These are phyloP conservation scores for Acanthurus leucopareius DNA, from an alignment of 2,797 vertebrate species.

Conservation along the genomic window DNA sequence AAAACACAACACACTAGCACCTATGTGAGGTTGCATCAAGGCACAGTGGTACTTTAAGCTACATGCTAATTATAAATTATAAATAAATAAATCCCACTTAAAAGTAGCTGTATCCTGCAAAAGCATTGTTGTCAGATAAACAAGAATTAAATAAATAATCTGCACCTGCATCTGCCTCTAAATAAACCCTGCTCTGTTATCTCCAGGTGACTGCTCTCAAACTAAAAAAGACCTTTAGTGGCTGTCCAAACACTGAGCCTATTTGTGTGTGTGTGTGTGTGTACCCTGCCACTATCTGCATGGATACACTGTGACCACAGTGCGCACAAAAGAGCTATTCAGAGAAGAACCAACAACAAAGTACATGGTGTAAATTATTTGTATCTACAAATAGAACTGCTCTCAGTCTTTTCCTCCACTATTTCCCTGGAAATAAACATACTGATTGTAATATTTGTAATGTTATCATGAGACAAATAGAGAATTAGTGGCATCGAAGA, in stretches of 20 bases:
- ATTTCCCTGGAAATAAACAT: not conserved
- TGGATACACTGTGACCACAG: conserved; percentile 41
- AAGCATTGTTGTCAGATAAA: no score
- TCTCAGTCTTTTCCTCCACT: not conserved
- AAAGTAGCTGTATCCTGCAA: no score
- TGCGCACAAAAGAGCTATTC: conserved; percentile 60
- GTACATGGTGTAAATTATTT: conserved; percentile 3
- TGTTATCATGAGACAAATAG: not conserved
- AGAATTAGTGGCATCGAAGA: not conserved
- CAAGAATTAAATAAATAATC: not conserved
- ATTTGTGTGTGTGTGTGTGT: conserved; percentile 51
- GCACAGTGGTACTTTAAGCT: not conserved
- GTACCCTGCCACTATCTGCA: conserved; percentile 43
- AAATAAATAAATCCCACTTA: no score
- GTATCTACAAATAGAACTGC: not conserved
- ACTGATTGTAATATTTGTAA: not conserved
- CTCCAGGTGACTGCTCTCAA: conserved; percentile 59
- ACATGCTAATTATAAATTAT: not conserved
- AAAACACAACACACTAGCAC: not conserved
- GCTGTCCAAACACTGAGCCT: conserved; percentile 61
- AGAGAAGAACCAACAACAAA: conserved; percentile 36
- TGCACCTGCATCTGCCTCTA: conserved; percentile 17
- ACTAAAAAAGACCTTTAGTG: conserved; percentile 50
- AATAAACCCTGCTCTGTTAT: conserved; percentile 55
- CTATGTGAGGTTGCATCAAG: not conserved